These are phyloP conservation scores for Brenthis ino DNA, from an alignment of 2,888 invertebrate species.

Conservation along the genomic window DNA sequence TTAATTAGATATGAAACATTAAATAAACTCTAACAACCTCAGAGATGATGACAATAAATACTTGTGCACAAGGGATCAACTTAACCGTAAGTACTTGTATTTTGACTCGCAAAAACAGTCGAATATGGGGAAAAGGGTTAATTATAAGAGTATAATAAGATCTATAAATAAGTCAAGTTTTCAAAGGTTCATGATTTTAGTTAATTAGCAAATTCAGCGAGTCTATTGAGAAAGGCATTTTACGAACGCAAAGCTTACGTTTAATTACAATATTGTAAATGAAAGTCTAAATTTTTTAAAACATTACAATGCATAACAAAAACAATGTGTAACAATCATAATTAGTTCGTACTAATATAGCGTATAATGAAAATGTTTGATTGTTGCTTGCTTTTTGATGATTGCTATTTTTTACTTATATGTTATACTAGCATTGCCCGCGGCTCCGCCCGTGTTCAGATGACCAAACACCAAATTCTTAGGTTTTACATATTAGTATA, in stretches of 20 bases:
- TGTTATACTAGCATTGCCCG: too few species aligned
- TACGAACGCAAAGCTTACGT: conserved; percentile 1
- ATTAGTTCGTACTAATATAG: too few species aligned
- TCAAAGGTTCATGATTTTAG: conserved; percentile 20
- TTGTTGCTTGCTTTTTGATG: too few species aligned
- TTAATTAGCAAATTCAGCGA: conserved; percentile 21
- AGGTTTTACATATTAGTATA: too few species aligned
- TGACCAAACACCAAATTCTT: too few species aligned
- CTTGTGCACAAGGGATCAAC: background rate
- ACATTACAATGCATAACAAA: background rate
- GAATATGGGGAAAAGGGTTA: background rate
- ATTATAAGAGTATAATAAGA: background rate
- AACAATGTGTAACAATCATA: background rate
- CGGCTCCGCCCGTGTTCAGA: too few species aligned
- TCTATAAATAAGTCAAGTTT: background rate
- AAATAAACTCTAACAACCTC: too few species aligned
- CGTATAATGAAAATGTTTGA: too few species aligned
- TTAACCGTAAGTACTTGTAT: background rate
- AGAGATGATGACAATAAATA: conserved; percentile 4
- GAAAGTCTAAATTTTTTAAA: background rate
- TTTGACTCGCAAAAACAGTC: background rate
- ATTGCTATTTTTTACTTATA: too few species aligned
- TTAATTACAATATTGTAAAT: conserved; percentile 9
- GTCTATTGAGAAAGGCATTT: conserved; percentile 5
- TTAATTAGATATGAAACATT: too few species aligned